Base-by-base conservation (phyloP, 2,797 vertebrate genomes). In the Australoheros facetus region DNA sequence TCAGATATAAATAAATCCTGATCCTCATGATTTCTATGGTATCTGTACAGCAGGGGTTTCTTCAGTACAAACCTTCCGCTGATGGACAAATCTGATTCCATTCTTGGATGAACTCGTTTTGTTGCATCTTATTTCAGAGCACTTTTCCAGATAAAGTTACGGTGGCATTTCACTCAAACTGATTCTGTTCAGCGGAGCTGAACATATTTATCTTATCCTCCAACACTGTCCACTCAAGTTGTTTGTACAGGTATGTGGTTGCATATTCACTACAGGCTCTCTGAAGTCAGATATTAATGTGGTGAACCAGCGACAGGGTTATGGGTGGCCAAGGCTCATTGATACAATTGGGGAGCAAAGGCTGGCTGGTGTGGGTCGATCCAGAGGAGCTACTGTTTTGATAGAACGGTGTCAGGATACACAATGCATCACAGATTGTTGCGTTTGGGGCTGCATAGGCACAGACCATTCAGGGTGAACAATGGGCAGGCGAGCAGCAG, bases 1-100 rank as follows among this genome's bases (percentile, higher is more conserved):
- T 32, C 32, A 32, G 32, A 32, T 32, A 1, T 32, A 6, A 7
- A 6, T 32, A 32, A 32, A 7, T 32, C 26, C 26, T 39, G 8
- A 56, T 66, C 19, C 5, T 21, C 4, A 19, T 21, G 4, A 28
- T 30, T 21, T 39, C 3, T 51, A 28, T 26, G 9, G 4, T 11
- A 34, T 30, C 11, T 54, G 10, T 51, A 7, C 32, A 72, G 26
- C 8, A 7, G 7, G 21, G 21, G 16, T 23, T 28, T 75, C 7
- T 11, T 62, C 4, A 30, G 9, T 12, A 57, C 42, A 37, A 32
- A 26, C 9, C 5, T 75, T 14, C 23, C 7, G 0, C 11, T 28
- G 7, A 9, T 34, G 7, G 3, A 8, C 39, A n/a, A 32, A 53
- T 73, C 81, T 66, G 77, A 73, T 82, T 42, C 4, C 71, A 79